Conservation (phyloP, 2,113 vertebrate genomes). For the Numida meleagris region DNA sequence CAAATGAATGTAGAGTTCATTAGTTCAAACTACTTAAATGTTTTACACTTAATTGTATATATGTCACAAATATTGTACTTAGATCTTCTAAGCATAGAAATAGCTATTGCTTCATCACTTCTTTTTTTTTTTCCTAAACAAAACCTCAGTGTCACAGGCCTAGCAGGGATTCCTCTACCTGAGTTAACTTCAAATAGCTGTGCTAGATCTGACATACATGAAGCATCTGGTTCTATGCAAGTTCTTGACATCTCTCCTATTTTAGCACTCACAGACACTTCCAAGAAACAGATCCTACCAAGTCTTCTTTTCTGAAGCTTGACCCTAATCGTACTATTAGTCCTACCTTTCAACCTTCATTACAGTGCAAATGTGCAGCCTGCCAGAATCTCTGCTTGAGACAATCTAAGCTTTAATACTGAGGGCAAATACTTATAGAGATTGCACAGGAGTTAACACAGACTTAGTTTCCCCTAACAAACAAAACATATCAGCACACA, state of each 20-base stretch:
- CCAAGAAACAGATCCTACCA: background rate
- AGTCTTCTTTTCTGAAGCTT: background rate
- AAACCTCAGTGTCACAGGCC: background rate
- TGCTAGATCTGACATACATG: background rate
- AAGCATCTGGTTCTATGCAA: background rate
- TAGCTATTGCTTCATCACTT: background rate
- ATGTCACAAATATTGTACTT: background rate
- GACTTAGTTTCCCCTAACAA: background rate
- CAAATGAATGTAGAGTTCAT: background rate
- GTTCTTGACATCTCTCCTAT: background rate
- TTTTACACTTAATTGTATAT: background rate
- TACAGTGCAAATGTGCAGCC: too few species aligned
- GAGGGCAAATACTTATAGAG: background rate
- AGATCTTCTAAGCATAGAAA: background rate
- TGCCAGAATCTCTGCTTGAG: background rate
- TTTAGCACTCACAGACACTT: background rate
- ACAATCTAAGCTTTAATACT: background rate
- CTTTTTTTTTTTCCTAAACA: background rate
- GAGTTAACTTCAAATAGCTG: background rate
- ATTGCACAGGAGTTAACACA: background rate
- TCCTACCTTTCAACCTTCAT: background rate
- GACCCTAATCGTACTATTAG: background rate
- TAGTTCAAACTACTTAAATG: background rate
- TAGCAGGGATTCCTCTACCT: background rate
- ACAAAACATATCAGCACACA: background rate